Evolutionary conservation across 2,113 vertebrate species (phyloP).

Genomic region (Orthonyx spaldingii): DNA sequence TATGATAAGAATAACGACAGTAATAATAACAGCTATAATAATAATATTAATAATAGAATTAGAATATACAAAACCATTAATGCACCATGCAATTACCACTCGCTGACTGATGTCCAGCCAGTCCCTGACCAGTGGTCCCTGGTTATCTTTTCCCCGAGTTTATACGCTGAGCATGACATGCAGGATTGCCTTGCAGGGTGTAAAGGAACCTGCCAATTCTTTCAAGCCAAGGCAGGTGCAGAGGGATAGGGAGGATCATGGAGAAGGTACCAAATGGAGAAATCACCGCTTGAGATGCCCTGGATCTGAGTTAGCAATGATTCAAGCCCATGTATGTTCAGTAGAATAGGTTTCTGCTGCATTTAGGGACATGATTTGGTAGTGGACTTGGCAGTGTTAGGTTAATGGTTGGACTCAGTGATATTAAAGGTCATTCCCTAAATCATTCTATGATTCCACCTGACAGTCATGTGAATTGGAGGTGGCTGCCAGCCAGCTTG

Average conservation of each 20-base stretch:
- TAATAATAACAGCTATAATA: not conserved
- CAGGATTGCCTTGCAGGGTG: accelerated
- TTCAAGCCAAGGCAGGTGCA: not conserved
- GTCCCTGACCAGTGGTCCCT: too few relatives aligned
- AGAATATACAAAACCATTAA: not conserved
- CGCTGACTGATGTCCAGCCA: not conserved
- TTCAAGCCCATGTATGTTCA: not conserved
- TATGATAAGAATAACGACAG: not conserved
- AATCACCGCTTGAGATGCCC: not conserved
- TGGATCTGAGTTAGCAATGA: accelerated
- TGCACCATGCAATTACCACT: not conserved
- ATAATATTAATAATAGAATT: not conserved
- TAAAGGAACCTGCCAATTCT: not conserved
- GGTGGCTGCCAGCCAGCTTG: not conserved
- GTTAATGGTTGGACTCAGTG: not conserved
- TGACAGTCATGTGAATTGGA: not conserved
- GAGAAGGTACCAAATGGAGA: not conserved
- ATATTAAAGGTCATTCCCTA: not conserved
- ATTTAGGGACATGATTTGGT: not conserved
- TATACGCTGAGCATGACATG: not conserved
- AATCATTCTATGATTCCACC: not conserved
- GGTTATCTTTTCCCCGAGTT: not conserved
- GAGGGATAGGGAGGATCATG: too few relatives aligned
- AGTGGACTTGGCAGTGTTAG: not conserved
- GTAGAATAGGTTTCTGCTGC: not conserved